Percentiles rank a stretch among this genome's conserved stretches.
phyloP scores from a whole-genome alignment of 2,113 vertebrate species.

The Tinamus guttatus region DNA sequence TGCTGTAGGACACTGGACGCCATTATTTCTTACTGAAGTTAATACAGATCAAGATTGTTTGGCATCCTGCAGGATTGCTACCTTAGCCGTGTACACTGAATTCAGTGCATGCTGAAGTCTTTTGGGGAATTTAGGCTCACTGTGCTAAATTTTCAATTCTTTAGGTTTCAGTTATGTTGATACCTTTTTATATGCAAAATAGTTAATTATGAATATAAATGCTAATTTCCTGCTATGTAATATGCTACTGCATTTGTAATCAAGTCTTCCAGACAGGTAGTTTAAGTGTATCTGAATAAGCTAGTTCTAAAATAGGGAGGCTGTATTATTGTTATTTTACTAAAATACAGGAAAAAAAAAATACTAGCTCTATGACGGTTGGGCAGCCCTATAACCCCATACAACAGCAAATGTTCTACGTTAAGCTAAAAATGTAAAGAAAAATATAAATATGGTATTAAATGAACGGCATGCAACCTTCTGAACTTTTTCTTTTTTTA shows the following conservation, averaged over 20 bases:
- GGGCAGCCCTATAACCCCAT: background rate
- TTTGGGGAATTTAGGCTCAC: background rate
- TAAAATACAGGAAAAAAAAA: background rate
- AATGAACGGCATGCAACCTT: background rate
- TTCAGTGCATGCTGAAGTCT: background rate
- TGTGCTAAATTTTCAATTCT: background rate
- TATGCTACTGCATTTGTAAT: background rate
- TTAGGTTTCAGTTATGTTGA: background rate
- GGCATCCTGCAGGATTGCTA: background rate
- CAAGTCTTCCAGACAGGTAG: background rate
- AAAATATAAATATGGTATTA: background rate
- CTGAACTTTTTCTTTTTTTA: constrained; percentile 1
- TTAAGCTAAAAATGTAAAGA: background rate
- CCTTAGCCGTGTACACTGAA: background rate
- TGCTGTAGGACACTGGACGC: background rate
- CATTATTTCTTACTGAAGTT: background rate
- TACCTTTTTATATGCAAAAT: background rate
- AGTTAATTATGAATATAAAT: background rate
- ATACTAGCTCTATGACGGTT: background rate
- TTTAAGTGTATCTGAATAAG: background rate
- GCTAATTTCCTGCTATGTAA: background rate
- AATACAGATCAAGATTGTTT: background rate
- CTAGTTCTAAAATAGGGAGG: background rate
- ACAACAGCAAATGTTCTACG: background rate
- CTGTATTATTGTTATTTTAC: background rate